A percentile compares a stretch with the other conserved stretches of the same genome.
Conservation (phyloP, 2,797 vertebrate species). For the Acanthurus leucopareius region DNA sequence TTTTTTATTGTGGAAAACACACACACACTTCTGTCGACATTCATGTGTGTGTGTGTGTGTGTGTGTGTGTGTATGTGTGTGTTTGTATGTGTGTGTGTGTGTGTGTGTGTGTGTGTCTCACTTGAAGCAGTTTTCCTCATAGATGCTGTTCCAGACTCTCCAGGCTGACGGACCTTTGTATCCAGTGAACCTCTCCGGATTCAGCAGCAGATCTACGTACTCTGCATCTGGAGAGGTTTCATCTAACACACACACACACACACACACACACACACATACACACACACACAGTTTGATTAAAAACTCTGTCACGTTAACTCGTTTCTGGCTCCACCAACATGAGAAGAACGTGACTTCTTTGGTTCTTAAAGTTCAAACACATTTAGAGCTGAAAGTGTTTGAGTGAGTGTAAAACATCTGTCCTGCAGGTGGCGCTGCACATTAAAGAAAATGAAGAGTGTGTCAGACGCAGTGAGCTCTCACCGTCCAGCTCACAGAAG, state of each 20-base stretch:
- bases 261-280: conserved; percentile 27
- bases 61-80: no score
- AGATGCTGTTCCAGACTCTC: conserved; percentile 99
- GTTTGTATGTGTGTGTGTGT: conserved; percentile 1
- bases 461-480: conserved; percentile 43
- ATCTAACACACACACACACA: conserved; percentile 80
- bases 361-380: no score
- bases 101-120: conserved; percentile 74
- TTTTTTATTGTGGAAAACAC: no score
- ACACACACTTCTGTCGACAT: no score
- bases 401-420: no score
- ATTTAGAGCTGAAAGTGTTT: no score
- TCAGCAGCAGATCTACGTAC: conserved; percentile 94
- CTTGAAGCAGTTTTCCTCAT: conserved; percentile 99
- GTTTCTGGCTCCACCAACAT: no score
- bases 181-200: conserved; percentile 94
- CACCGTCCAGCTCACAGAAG: conserved; percentile 97
- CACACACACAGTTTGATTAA: conserved; percentile 20
- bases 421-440: no score
- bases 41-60: no score
- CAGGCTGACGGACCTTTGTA: conserved; percentile 95
- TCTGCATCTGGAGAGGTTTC: conserved; percentile 92
- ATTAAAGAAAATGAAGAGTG: no score
- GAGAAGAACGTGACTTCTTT: no score
- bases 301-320: no score